Conservation (phyloP, 2,113 vertebrate species). For the Cololabis saira region DNA sequence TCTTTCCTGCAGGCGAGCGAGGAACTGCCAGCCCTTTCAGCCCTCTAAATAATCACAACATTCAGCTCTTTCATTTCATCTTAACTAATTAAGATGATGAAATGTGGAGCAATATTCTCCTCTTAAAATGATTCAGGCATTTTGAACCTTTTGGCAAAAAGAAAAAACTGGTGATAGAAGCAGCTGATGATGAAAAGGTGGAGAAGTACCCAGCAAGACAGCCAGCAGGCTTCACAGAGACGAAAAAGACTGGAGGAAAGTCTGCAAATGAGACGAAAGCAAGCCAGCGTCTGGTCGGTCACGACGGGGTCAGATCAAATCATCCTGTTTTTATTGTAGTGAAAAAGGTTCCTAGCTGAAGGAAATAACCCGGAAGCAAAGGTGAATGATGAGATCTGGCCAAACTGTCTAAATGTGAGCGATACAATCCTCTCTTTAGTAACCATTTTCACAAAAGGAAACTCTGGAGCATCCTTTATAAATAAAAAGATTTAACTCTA, state of each 20-base stretch:
- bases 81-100: conserved; percentile 65
- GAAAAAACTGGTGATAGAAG: conserved; percentile 34
- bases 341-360: no score
- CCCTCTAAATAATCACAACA: conserved; percentile 49
- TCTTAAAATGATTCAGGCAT: conserved; percentile 43
- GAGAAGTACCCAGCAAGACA: conserved; percentile 36
- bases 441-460: no score
- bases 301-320: not conserved
- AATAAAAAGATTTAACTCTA: no score
- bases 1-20: conserved; percentile 38
- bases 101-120: conserved; percentile 56
- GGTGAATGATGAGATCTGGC: no score
- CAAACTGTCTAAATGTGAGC: no score
- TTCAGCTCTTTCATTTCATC: conserved; percentile 53
- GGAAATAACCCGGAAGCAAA: no score
- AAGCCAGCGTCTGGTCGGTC: not conserved
- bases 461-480: no score
- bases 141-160: conserved; percentile 45
- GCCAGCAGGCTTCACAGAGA: conserved; percentile 11
- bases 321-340: not conserved
- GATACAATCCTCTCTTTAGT: no score
- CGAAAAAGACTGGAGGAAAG: conserved; percentile 9
- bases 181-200: conserved; percentile 55
- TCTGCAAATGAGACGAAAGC: not conserved
- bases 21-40: conserved; percentile 12